Base-by-base conservation (phyloP, 2,888 invertebrate species). In the Pocota personata region DNA sequence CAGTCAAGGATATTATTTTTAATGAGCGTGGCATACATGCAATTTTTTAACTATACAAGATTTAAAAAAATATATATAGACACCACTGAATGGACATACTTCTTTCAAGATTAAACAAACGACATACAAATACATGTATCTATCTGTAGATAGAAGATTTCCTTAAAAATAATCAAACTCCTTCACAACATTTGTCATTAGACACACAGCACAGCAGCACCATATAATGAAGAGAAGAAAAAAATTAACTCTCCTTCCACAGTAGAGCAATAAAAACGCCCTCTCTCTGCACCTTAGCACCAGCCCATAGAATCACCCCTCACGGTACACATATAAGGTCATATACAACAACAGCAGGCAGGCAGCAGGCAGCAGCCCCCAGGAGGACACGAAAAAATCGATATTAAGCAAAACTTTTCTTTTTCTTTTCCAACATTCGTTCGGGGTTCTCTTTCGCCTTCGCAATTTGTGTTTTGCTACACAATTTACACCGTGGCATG, bases 301-400 rank as follows among this genome's bases (percentile, higher is more conserved):
- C 43, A 7, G 2, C 6, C 37, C 40, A 30, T 43, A 37, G 40
- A 67, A 48, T 40, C 62, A 80, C 50, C 75, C 79, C 73, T 67
- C 69, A 58, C 52, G 50, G 43, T 27, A 32, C 64, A 58, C 80
- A 66, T 50, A 69, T 80, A 80, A 71, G 84, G 80, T 71, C 73
- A 71, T 35, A 43, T 32, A 60, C 67, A 35, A 55, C 8, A 48
- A 35, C 30, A 32, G 16, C 14, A 73, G 40, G 14, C 43, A 48
- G 21, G n/a, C n/a, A n/a, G n/a, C n/a, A n/a, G n/a, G 30, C 19
- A 30, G 30, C 64, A 64, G 14, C 43, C 46, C 55, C 60, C 50
- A 58, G 40, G 69, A 55, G 55, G 52, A 46, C 27, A 16, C 62
- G 30, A 62, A 55, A 77, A 78, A 78, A 78, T 78, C 78, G 55